Evolutionary conservation across 2,888 invertebrate genomes (phyloP), one percentile per base, ranked within the genome.

Genomic region (Amaurobius ferox): DNA sequence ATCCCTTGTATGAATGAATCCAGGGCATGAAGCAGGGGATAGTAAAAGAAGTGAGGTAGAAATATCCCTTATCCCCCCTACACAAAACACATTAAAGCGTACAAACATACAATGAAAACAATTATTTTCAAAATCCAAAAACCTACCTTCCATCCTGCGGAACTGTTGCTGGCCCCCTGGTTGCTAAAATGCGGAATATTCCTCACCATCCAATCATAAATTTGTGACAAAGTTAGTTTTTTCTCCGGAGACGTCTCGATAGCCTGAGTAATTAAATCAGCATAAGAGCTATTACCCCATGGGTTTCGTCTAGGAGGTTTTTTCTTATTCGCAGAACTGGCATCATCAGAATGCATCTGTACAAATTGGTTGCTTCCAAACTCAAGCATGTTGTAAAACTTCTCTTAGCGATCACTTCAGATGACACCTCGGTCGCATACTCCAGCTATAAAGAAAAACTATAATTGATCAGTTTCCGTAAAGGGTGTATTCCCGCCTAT

Each of bases 151-250:
- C 99, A 99, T 91, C 99, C 99, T 88, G 99, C 99, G 86, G 98
- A 98, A 91, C 98, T 98, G 92, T 98, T 99, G 92, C 97, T 98
- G 93, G 99, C 99, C 48, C 98, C 98, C 92, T 99, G 99, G 93
- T 99, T 98, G 93, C 98, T 98, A 94, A 99, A 99, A 93, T 98
- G 99, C 90, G 98, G 96, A 90, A 99, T 98, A 92, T 99, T 99
- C 92, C 97, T 97, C 87, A 99, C 98, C 98, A 99, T 99, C 99
- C 99, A 99, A 93, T 99, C 99, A 94, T 99, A 99, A 91, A 99
- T 98, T 93, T 99, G 99, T 85, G 98, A 97, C 90, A 99, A 93
- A 1, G 99, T 99, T 88, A 99, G 94, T 86, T 99, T 93, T 92
- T 97, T 97, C 91, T 99, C 98, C 68, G 96, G 95, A 74, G 98